These are phyloP conservation scores for Apamea anceps DNA, from an alignment of 2,888 invertebrate genomes.

Conservation along the genomic window DNA sequence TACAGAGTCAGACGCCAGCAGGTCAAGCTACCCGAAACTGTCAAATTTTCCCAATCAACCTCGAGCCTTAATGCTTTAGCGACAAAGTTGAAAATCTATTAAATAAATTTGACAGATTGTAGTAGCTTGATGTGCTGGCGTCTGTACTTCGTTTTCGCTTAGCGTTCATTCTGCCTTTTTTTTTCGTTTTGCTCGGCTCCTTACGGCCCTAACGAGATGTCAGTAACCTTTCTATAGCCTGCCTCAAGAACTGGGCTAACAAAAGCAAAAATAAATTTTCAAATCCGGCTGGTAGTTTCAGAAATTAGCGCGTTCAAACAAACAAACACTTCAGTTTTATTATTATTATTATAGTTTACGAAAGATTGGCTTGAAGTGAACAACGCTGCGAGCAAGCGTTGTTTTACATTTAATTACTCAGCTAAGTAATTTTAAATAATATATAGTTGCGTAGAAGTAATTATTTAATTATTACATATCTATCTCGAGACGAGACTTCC, in stretches of 20 bases:
- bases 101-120: too few species aligned
- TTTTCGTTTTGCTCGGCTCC: too few species aligned
- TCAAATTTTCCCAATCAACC: too few species aligned
- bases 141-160: too few species aligned
- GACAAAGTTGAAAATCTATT: too few species aligned
- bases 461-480: constrained; percentile 34
- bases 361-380: background rate
- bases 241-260: background rate
- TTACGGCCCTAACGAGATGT: too few species aligned
- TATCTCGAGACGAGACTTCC: constrained; percentile 27
- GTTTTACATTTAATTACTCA: constrained; percentile 41
- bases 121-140: too few species aligned
- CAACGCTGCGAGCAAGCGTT: background rate
- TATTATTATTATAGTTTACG: background rate
- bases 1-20: too few species aligned
- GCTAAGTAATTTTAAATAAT: constrained; percentile 40
- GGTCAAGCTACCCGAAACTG: too few species aligned
- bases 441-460: constrained; percentile 31
- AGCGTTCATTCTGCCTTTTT: too few species aligned
- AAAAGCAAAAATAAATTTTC: background rate
- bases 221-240: background rate
- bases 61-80: too few species aligned
- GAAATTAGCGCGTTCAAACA: background rate
- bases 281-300: background rate
- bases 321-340: background rate